Percentiles rank a stretch among this genome's conserved stretches.
Evolutionary conservation across 2,888 invertebrate genomes (phyloP).

Genomic region (Hydraecia micacea): DNA sequence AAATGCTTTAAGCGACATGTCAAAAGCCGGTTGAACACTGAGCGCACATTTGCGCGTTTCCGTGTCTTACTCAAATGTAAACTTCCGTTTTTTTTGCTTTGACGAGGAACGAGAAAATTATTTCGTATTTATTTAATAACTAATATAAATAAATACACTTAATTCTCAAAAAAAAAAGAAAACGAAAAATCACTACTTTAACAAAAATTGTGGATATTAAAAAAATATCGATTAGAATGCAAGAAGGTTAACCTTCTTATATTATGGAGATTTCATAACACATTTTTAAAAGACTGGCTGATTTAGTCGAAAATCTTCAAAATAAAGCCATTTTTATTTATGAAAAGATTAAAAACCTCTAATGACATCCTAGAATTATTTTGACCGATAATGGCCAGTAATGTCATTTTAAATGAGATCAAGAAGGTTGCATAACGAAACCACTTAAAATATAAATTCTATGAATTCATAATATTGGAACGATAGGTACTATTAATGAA

Average conservation of each 20-base stretch:
- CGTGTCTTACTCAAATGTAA: constrained; percentile 37
- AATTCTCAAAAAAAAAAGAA: not conserved
- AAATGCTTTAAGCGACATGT: constrained; percentile 58
- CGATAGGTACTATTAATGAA: too few relatives aligned
- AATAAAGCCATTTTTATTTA: not conserved
- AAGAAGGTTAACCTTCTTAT: not conserved
- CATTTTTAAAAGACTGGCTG: not conserved
- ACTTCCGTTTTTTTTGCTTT: constrained; percentile 7
- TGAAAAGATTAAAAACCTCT: too few relatives aligned
- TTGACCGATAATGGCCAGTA: not conserved
- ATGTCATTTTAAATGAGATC: not conserved
- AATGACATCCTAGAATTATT: not conserved
- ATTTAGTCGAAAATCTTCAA: not conserved
- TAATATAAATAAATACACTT: not conserved
- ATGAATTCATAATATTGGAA: too few relatives aligned
- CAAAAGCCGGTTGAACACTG: constrained; percentile 43
- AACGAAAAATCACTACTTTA: not conserved
- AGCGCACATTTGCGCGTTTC: constrained; percentile 42
- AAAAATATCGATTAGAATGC: not conserved
- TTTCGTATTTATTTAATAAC: not conserved
- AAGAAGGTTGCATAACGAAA: not conserved
- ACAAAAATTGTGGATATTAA: not conserved
- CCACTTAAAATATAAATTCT: too few relatives aligned
- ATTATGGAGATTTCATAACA: not conserved
- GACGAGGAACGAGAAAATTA: not conserved